These are phyloP conservation scores for Tetheella fluctuosa DNA, from an alignment of 2,888 invertebrate species.

Conservation along the genomic window DNA sequence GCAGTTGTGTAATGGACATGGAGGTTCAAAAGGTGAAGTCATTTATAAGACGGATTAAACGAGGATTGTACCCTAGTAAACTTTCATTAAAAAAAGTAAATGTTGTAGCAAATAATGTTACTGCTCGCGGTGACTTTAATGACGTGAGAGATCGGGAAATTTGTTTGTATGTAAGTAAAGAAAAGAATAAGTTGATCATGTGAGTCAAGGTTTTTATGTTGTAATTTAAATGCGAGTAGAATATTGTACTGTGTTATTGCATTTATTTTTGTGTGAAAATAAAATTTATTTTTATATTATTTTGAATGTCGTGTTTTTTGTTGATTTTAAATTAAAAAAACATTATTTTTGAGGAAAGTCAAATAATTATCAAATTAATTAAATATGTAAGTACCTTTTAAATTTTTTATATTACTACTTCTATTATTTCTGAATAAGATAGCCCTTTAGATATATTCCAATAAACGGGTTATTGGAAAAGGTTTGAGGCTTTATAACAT, in stretches of 20 bases:
- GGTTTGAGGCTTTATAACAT: no score
- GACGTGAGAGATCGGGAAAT: conserved; percentile 48
- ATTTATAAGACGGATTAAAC: conserved; percentile 31
- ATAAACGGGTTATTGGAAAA: no score
- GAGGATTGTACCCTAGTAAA: conserved; percentile 35
- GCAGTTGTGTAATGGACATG: conserved; percentile 24
- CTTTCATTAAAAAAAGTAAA: conserved; percentile 18
- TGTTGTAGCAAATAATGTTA: conserved; percentile 16
- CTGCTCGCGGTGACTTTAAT: conserved; percentile 35
- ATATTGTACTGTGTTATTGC: neutral
- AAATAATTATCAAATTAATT: no score
- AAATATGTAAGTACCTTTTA: no score
- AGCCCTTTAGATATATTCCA: no score
- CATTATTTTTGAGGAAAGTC: no score
- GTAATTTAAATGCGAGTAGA: neutral
- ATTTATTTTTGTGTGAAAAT: no score
- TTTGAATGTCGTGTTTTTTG: no score
- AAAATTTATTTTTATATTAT: no score
- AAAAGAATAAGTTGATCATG: conserved; percentile 7
- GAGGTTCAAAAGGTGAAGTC: conserved; percentile 28
- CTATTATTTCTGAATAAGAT: no score
- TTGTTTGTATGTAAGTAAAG: conserved; percentile 16
- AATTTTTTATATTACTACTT: no score
- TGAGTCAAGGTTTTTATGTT: neutral
- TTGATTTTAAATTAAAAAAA: no score